phyloP scores from a whole-genome alignment of 2,797 vertebrate genomes.

The Anabacerthia variegaticeps region DNA sequence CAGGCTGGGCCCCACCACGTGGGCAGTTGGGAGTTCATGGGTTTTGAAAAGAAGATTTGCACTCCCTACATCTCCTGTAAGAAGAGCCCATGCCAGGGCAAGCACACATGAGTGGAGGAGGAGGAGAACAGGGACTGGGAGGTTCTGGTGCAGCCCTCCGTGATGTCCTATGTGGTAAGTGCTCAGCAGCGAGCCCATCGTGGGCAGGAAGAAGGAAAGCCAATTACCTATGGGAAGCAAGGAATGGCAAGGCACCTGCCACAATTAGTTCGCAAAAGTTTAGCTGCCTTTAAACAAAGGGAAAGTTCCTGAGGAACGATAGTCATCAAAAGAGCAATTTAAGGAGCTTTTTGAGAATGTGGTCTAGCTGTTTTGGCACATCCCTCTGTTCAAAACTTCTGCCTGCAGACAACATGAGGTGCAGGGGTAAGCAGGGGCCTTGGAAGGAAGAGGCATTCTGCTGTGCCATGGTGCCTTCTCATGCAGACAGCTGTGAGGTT shows the following conservation, averaged over 20 bases:
- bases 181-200: rapidly evolving
- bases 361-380: background rate
- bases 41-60: background rate
- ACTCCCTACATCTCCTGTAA: background rate
- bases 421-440: background rate
- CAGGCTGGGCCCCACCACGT: rapidly evolving
- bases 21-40: rapidly evolving
- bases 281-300: background rate
- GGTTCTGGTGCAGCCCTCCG: background rate
- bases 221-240: background rate
- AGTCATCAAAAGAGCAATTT: background rate
- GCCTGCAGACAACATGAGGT: background rate
- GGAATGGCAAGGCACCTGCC: background rate
- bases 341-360: background rate
- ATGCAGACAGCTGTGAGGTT: background rate
- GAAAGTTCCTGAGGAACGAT: background rate
- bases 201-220: background rate
- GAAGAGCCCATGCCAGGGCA: background rate
- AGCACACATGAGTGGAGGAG: background rate
- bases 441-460: background rate
- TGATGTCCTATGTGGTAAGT: rapidly evolving
- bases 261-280: background rate
- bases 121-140: rapidly evolving
- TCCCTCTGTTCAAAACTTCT: background rate
- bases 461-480: rapidly evolving